A percentile compares a stretch with the other conserved stretches of the same genome.
phyloP scores from a whole-genome alignment of 2,113 vertebrate species.

The Hypanus sabinus region DNA sequence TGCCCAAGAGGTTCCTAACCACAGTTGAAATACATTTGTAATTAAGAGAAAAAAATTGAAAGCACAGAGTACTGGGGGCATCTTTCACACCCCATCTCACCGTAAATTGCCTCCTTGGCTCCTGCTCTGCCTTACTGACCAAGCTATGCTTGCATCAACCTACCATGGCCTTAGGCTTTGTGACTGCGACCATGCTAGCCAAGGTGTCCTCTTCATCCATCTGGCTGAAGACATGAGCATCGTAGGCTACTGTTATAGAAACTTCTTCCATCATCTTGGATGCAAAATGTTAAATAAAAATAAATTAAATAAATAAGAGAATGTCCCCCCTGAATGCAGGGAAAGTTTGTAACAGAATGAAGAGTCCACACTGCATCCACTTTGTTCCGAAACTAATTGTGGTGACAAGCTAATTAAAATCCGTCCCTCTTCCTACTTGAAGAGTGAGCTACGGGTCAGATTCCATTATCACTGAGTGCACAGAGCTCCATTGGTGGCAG shows the following conservation, averaged over 20 bases:
- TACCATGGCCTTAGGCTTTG: conserved; percentile 82
- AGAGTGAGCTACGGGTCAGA: background rate
- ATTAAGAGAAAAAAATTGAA: background rate
- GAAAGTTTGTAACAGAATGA: background rate
- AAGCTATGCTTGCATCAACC: conserved; percentile 46
- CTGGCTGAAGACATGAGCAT: conserved; percentile 87
- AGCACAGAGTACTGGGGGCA: background rate
- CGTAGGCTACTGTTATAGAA: conserved; percentile 86
- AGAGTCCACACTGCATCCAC: background rate
- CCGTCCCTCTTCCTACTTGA: background rate
- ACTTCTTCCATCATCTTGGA: conserved; percentile 95
- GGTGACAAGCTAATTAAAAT: background rate
- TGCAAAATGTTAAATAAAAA: background rate
- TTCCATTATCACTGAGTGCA: background rate
- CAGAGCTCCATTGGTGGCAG: background rate
- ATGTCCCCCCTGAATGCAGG: background rate
- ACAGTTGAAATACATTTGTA: background rate
- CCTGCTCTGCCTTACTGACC: background rate
- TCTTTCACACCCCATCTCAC: background rate
- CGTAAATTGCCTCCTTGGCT: background rate
- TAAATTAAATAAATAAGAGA: conserved; percentile 35
- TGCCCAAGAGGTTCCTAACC: background rate
- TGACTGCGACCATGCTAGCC: conserved; percentile 76
- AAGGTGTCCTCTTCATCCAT: conserved; percentile 80
- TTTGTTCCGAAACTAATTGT: background rate